These are phyloP conservation scores for Cyclopterus lumpus DNA, from an alignment of 2,797 vertebrate species.

Conservation along the genomic window DNA sequence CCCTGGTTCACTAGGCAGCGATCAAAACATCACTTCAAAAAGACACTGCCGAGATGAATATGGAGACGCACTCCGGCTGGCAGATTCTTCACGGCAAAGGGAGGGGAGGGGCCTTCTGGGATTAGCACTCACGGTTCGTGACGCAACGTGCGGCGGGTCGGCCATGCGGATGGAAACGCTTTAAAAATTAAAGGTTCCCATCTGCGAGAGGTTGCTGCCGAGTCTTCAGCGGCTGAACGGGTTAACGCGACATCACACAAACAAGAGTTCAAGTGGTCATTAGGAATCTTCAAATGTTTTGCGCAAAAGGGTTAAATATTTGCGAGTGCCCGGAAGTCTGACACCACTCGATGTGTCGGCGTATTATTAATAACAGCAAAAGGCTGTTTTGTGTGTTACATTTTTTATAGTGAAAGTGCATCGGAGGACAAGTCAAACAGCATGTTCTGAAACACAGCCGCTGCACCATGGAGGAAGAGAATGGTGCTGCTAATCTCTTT, in stretches of 20 bases:
- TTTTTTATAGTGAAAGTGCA: constrained; percentile 65
- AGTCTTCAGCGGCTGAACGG: constrained; percentile 74
- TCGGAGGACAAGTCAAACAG: constrained; percentile 72
- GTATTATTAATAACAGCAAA: constrained; percentile 82
- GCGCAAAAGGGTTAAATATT: constrained; percentile 71
- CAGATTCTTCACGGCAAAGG: constrained; percentile 56
- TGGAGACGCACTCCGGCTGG: constrained; percentile 55
- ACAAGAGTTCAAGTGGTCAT: constrained; percentile 83
- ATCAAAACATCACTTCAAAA: constrained; percentile 76
- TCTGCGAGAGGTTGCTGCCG: constrained; percentile 71
- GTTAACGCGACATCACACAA: constrained; percentile 80
- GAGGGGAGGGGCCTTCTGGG: constrained; percentile 62
- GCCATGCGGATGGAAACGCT: constrained; percentile 79
- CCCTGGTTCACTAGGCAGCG: constrained; percentile 62
- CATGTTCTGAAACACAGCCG: constrained; percentile 75
- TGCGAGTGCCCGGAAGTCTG: constrained; percentile 68
- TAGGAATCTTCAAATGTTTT: constrained; percentile 68
- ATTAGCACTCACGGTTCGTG: constrained; percentile 76
- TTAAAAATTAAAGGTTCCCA: constrained; percentile 85
- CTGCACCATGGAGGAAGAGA: no score
- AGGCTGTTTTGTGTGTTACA: constrained; percentile 71
- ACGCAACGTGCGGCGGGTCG: constrained; percentile 71
- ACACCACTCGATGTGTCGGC: constrained; percentile 67
- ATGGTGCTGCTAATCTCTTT: no score
- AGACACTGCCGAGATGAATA: constrained; percentile 60